Percentiles rank a stretch among this genome's conserved stretches.
phyloP scores from a whole-genome alignment of 2,888 invertebrate genomes.

The Epistrophe grossulariae region DNA sequence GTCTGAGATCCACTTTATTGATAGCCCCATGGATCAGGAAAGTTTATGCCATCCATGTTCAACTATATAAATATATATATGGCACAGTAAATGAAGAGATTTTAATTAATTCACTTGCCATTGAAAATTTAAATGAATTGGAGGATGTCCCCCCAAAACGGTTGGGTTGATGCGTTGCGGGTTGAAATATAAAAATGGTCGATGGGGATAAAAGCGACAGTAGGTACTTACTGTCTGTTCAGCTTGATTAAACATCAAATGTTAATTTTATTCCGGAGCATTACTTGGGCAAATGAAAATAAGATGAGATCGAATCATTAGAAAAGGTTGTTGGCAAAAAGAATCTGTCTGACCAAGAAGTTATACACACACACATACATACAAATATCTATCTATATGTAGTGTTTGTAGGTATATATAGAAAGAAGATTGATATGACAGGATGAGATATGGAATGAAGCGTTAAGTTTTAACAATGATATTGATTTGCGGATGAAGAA shows the following conservation, averaged over 20 bases:
- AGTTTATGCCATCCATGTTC: neutral
- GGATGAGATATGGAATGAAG: constrained; percentile 42
- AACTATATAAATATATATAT: neutral
- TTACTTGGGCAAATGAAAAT: constrained; percentile 70
- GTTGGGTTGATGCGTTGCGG: neutral
- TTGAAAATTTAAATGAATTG: constrained; percentile 30
- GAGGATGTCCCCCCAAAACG: neutral
- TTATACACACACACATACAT: neutral
- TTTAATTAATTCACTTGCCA: constrained; percentile 71
- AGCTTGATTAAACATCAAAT: constrained; percentile 71
- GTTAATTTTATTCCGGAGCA: constrained; percentile 65
- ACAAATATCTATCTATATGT: no score
- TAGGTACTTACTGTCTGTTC: constrained; percentile 55
- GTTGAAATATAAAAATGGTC: neutral
- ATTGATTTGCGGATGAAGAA: constrained; percentile 65
- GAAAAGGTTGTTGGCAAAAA: constrained; percentile 17
- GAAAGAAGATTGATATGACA: neutral
- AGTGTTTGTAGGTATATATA: neutral
- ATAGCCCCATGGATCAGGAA: neutral
- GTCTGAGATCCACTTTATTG: constrained; percentile 39
- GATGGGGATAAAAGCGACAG: neutral
- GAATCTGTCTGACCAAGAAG: neutral
- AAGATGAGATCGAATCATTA: constrained; percentile 25
- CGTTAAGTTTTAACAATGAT: constrained; percentile 48
- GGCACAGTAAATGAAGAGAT: constrained; percentile 46